These are phyloP conservation scores for Ophiothrix spiculata DNA, from an alignment of 35 echinoderm and acorn worm genomes.

Conservation along the genomic window DNA sequence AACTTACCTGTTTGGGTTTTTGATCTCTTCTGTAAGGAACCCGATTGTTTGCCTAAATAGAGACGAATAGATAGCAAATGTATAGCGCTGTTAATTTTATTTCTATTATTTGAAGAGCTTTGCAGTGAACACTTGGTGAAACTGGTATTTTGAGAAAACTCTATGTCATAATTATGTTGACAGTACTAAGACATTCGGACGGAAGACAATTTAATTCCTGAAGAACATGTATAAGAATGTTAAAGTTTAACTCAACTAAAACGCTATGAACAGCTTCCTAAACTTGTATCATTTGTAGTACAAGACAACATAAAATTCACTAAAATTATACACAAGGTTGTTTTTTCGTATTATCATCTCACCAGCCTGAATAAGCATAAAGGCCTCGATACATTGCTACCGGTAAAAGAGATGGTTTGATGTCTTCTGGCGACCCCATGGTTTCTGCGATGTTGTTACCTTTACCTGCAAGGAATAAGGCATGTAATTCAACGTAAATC, in stretches of 20 bases:
- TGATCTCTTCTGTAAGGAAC: constrained; percentile 59
- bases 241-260: too few species aligned
- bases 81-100: not conserved
- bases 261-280: too few species aligned
- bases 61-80: not conserved
- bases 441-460: not conserved
- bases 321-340: too few species aligned
- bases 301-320: too few species aligned
- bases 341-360: not conserved
- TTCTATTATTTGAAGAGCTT: not conserved
- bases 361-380: not conserved
- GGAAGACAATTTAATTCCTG: too few species aligned
- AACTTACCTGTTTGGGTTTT: constrained; percentile 47
- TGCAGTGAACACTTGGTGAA: too few species aligned
- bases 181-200: too few species aligned
- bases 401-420: not conserved
- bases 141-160: too few species aligned
- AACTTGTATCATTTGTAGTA: too few species aligned
- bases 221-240: too few species aligned
- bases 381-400: not conserved
- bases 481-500: not conserved
- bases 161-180: too few species aligned
- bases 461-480: too few species aligned
- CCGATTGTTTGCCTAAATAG: constrained; percentile 45
- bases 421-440: not conserved